phyloP scores from a whole-genome alignment of 2,113 vertebrate genomes.

The Periophthalmodon schlosseri region DNA sequence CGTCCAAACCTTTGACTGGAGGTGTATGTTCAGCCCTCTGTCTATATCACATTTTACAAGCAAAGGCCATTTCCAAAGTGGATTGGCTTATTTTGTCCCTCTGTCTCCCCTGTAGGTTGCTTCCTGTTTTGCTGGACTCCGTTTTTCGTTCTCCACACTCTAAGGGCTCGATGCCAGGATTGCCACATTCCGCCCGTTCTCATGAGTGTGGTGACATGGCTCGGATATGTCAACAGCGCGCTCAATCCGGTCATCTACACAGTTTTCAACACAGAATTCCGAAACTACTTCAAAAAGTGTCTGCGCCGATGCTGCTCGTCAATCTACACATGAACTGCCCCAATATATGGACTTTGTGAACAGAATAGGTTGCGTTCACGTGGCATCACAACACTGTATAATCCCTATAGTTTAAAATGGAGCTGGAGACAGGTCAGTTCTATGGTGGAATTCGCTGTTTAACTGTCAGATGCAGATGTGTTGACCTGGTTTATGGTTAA shows the following conservation, averaged over 20 bases:
- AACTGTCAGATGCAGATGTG: no score
- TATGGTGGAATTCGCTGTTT: no score
- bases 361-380: no score
- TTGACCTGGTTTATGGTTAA: no score
- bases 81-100: background rate
- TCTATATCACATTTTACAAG: no score
- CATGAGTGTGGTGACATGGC: constrained; percentile 94
- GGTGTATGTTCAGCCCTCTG: no score
- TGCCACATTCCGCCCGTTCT: constrained; percentile 81
- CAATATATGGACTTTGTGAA: constrained; percentile 4
- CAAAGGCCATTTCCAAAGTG: no score
- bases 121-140: constrained; percentile 98
- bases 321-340: background rate
- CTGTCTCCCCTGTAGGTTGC: constrained; percentile 73
- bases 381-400: no score
- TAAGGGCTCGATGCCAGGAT: constrained; percentile 82
- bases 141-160: constrained; percentile 92
- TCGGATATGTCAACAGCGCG: constrained; percentile 95
- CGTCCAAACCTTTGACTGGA: no score
- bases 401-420: no score
- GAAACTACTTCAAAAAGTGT: constrained; percentile 87
- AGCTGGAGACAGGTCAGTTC: no score
- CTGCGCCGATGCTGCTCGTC: constrained; percentile 72
- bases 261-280: constrained; percentile 90
- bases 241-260: constrained; percentile 96